Evolutionary conservation across 2,797 vertebrate genomes (phyloP).

Genomic region (Phoxinus dragarum): DNA sequence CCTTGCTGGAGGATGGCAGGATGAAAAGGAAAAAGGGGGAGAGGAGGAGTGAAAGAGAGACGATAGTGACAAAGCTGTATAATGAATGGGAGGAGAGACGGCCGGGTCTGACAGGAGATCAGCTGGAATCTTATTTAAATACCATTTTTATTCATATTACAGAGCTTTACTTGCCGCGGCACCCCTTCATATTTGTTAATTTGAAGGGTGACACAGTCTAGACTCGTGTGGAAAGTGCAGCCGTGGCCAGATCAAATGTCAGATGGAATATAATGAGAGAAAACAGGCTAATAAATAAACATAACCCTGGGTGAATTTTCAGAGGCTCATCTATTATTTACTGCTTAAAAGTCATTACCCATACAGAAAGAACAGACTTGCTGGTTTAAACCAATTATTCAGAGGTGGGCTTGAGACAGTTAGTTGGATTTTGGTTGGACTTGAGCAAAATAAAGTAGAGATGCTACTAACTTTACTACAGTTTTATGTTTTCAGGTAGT

Average conservation of each 20-base stretch:
- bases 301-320: constrained; percentile 29
- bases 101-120: constrained; percentile 49
- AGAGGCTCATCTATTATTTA: constrained; percentile 50
- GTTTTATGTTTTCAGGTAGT: background rate
- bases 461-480: background rate
- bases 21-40: constrained; percentile 29
- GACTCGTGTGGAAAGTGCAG: constrained; percentile 43
- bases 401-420: constrained; percentile 1
- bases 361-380: constrained; percentile 26
- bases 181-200: constrained; percentile 46
- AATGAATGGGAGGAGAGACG: constrained; percentile 44
- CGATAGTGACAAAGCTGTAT: constrained; percentile 44
- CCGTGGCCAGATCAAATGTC: constrained; percentile 40
- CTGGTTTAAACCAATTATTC: constrained; percentile 22
- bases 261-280: constrained; percentile 47
- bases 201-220: constrained; percentile 45
- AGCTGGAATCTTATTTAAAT: constrained; percentile 58
- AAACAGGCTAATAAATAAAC: constrained; percentile 50
- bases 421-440: background rate
- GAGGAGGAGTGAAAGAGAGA: constrained; percentile 31
- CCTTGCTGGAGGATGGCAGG: constrained; percentile 2
- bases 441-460: background rate
- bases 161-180: constrained; percentile 39
- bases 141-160: constrained; percentile 54
- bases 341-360: constrained; percentile 38